Evolutionary conservation across 2,797 vertebrate genomes (phyloP), one percentile per base, ranked within the genome.

Genomic region (Dendrocincla tyrannina): DNA sequence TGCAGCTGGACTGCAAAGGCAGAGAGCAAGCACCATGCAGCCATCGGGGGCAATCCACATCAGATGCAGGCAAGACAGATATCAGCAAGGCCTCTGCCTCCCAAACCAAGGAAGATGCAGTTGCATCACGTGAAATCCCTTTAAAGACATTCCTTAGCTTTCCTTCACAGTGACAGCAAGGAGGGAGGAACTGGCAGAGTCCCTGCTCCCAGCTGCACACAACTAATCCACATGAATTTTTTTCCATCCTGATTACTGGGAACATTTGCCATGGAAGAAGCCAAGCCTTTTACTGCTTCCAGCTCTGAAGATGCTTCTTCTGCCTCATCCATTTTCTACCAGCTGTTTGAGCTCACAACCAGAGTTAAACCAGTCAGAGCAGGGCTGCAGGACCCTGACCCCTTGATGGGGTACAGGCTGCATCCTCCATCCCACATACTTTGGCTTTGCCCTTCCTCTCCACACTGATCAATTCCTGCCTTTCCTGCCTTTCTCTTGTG

Each of bases 241-340:
- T 89, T 93, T 59, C 67, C 49, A 1, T 63, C 67, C 63, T 3
- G 14, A 64, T 93, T 95, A 90, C 91, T 5, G 2, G 87, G 91
- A 96, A 93, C 24, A 88, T 92, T 91, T 91, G n/a, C 20, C 1
- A 1, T 41, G 37, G 41, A 58, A 74, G 53, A 68, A 56, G 92
- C 74, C 83, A 95, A 59, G 47, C 14, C 4, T 74, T 92, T 77
- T 47, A 47, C 12, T 8, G 56, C 35, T 91, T 86, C 86, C 88
- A 91, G 19, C 55, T 53, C 28, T 18, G 55, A 67, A 53, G 56
- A 60, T 22, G 9, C 13, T 72, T 13, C 63, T 91, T 41, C 32
- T 68, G 14, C 69, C 77, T 80, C 70, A 85, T 77, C 81, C 56
- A 68, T 89, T 85, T 96, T 83, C 73, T 87, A 68, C 52, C 10